A percentile compares a stretch with the other conserved stretches of the same genome.
phyloP scores from a whole-genome alignment of 2,888 invertebrate genomes.

The Hipparchia semele region DNA sequence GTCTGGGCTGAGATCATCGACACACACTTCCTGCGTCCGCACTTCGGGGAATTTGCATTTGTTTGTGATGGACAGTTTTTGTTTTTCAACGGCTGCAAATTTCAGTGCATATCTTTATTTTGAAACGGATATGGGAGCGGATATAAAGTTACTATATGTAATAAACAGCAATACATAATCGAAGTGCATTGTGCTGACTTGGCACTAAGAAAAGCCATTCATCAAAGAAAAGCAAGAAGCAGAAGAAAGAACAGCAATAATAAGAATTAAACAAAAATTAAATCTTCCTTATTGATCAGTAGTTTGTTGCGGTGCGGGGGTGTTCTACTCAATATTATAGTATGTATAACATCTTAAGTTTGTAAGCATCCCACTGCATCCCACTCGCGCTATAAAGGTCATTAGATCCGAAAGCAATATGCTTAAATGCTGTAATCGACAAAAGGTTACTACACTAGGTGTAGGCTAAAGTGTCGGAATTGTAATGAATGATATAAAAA shows the following conservation, averaged over 20 bases:
- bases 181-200: no score
- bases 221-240: no score
- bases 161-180: no score
- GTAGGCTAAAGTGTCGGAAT: neutral
- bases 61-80: slow-evolving; percentile 22
- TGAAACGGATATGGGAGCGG: neutral
- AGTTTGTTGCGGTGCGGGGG: no score
- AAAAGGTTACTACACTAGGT: neutral
- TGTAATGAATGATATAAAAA: neutral
- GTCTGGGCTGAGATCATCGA: slow-evolving; percentile 38
- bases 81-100: neutral
- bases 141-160: neutral
- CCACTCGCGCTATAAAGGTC: slow-evolving; percentile 9
- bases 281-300: no score
- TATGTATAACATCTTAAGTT: neutral
- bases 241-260: no score
- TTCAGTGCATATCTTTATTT: neutral
- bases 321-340: no score
- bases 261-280: no score
- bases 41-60: slow-evolving; percentile 27
- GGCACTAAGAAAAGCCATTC: no score
- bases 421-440: neutral
- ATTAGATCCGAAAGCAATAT: neutral
- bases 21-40: slow-evolving; percentile 36
- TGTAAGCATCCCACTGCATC: slow-evolving; percentile 4